Evolutionary conservation across 2,113 vertebrate species (phyloP).

Genomic region (Ardeotis arabs): DNA sequence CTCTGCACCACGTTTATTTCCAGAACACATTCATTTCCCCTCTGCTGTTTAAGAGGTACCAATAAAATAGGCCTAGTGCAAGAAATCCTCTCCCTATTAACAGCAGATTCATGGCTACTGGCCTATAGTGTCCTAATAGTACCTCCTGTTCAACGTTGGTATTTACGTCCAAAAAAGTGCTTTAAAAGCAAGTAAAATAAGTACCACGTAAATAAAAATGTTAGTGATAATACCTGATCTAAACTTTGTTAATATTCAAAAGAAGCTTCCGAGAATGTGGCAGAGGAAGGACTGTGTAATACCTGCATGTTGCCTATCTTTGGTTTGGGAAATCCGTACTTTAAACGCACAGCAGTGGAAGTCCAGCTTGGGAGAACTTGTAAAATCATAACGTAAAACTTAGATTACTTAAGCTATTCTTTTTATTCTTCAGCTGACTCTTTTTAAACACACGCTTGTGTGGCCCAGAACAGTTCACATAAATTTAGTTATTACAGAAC

Average conservation of each 20-base stretch:
- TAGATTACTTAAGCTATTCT: not conserved
- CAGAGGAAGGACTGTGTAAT: not conserved
- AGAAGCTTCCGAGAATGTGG: not conserved
- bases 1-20: not conserved
- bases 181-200: not conserved
- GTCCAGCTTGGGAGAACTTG: not conserved
- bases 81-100: not conserved
- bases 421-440: not conserved
- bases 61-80: not conserved
- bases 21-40: not conserved
- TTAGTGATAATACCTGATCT: not conserved
- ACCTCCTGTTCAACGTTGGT: not conserved
- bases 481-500: not conserved
- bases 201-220: not conserved
- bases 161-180: not conserved
- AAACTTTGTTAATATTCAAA: not conserved
- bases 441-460: not conserved
- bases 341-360: not conserved
- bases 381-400: not conserved
- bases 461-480: not conserved
- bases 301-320: accelerated
- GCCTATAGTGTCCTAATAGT: not conserved
- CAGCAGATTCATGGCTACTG: not conserved
- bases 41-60: not conserved
- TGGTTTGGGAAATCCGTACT: not conserved